These are phyloP conservation scores for Pseudomyrmex sp. DNA, from an alignment of 1,140 invertebrate species.

Conservation along the genomic window DNA sequence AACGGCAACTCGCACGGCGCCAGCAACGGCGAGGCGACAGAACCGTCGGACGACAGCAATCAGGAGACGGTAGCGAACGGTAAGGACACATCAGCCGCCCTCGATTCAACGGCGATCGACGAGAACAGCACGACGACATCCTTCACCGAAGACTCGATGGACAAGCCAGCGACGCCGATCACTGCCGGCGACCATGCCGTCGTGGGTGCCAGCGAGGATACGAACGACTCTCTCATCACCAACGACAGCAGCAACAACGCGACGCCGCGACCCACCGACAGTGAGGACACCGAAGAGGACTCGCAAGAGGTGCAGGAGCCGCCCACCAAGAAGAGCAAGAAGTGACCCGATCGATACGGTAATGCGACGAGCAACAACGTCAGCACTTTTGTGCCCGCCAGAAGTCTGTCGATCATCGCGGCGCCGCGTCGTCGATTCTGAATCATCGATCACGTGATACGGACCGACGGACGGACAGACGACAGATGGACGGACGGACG, in stretches of 20 bases:
- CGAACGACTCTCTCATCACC: constrained; percentile 81
- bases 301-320: constrained; percentile 83
- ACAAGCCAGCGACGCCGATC: constrained; percentile 85
- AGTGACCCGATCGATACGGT: constrained; percentile 80
- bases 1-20: constrained; percentile 85
- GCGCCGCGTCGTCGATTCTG: constrained; percentile 80
- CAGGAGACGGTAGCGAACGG: constrained; percentile 82
- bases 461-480: constrained; percentile 46
- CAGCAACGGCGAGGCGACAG: constrained; percentile 83
- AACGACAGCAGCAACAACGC: constrained; percentile 82
- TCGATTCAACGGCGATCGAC: constrained; percentile 82
- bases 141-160: constrained; percentile 90
- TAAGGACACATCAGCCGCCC: constrained; percentile 71
- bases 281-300: constrained; percentile 82
- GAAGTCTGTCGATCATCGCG: constrained; percentile 79
- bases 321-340: constrained; percentile 83
- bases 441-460: constrained; percentile 60
- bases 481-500: constrained; percentile 24
- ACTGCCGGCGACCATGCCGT: constrained; percentile 66
- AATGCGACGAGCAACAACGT: constrained; percentile 71
- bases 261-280: constrained; percentile 83
- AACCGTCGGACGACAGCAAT: constrained; percentile 86
- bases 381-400: constrained; percentile 78
- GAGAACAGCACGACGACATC: constrained; percentile 88
- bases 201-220: constrained; percentile 80